These are phyloP conservation scores for Trididemnum nubilum DNA, from an alignment of 23 tunicate genomes.

Conservation along the genomic window DNA sequence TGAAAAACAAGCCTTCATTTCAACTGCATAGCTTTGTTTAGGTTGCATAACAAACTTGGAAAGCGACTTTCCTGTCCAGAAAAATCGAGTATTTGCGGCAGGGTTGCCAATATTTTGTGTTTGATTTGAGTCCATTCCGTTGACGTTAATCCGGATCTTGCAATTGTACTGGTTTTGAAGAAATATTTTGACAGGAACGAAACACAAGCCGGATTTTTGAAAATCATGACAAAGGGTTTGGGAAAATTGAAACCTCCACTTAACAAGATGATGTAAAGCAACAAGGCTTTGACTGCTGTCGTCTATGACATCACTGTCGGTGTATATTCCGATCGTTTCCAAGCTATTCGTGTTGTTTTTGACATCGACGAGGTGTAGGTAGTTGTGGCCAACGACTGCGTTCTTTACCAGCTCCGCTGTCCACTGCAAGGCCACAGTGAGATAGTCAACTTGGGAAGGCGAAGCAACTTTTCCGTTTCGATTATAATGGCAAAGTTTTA, in stretches of 20 bases:
- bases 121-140: slow-evolving; percentile 40
- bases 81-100: slow-evolving; percentile 33
- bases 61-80: slow-evolving; percentile 72
- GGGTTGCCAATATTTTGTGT: slow-evolving; percentile 23
- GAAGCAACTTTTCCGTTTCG: background rate
- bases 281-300: slow-evolving; percentile 45
- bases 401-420: background rate
- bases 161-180: slow-evolving; percentile 60
- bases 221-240: slow-evolving; percentile 41
- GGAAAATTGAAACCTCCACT: slow-evolving; percentile 50
- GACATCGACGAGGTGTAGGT: slow-evolving; percentile 19
- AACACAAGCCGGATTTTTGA: slow-evolving; percentile 32
- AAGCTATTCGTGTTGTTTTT: background rate
- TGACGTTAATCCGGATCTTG: slow-evolving; percentile 44
- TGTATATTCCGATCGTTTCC: slow-evolving; percentile 20
- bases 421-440: slow-evolving; percentile 45
- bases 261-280: slow-evolving; percentile 70
- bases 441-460: background rate
- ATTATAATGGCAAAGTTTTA: background rate
- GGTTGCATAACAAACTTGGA: slow-evolving; percentile 55
- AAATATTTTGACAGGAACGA: slow-evolving; percentile 33
- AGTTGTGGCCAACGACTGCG: slow-evolving; percentile 28
- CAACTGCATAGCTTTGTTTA: slow-evolving; percentile 14
- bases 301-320: background rate
- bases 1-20: slow-evolving; percentile 70